Conservation (phyloP, 2,797 vertebrate genomes). For the Hemitrygon akajei region DNA sequence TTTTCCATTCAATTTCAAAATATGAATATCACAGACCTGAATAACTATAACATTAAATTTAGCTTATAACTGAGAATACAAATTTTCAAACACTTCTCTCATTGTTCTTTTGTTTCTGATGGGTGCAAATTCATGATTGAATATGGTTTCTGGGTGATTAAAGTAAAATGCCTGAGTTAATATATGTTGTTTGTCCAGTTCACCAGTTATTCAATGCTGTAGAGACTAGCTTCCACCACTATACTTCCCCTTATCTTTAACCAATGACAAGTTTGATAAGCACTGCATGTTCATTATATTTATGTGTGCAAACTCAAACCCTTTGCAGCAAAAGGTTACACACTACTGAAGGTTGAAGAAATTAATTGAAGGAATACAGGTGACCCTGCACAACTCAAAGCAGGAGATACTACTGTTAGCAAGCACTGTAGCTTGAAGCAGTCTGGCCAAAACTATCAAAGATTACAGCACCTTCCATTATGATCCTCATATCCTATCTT, state of each 20-base stretch:
- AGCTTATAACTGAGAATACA: not conserved
- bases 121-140: not conserved
- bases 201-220: not conserved
- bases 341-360: too few species aligned
- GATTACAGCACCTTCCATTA: too few species aligned
- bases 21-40: not conserved
- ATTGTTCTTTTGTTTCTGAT: not conserved
- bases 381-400: too few species aligned
- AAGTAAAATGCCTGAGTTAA: not conserved
- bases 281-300: too few species aligned
- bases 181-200: not conserved
- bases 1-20: not conserved
- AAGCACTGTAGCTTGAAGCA: too few species aligned
- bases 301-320: too few species aligned
- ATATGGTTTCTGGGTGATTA: not conserved
- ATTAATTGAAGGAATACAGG: too few species aligned
- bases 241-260: not conserved
- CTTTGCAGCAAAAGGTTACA: too few species aligned
- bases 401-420: too few species aligned
- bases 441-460: too few species aligned
- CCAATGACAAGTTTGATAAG: too few species aligned
- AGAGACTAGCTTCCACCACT: not conserved
- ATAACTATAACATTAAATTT: not conserved
- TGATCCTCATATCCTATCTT: too few species aligned
- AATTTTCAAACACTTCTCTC: not conserved